Evolutionary conservation across 2,113 vertebrate species (phyloP).

Genomic region (Argyrosomus japonicus): DNA sequence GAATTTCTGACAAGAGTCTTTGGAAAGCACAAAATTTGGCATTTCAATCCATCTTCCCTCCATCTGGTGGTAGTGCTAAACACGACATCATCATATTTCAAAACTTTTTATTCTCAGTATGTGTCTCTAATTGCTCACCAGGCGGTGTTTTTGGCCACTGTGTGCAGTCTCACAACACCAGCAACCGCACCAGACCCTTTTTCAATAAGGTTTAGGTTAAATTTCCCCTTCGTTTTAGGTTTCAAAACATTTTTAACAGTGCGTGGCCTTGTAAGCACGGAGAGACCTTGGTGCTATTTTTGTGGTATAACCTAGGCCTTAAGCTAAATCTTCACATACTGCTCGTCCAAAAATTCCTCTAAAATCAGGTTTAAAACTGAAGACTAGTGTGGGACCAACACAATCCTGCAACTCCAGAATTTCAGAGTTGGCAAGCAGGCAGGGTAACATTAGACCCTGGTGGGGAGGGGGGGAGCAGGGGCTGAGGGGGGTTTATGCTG

Average conservation of each 20-base stretch:
- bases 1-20: slow-evolving; percentile 41
- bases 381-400: slow-evolving; percentile 51
- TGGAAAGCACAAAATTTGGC: slow-evolving; percentile 38
- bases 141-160: slow-evolving; percentile 39
- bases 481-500: slow-evolving; percentile 72
- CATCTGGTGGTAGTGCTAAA: slow-evolving; percentile 52
- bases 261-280: slow-evolving; percentile 27
- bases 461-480: slow-evolving; percentile 37
- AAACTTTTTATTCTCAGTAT: slow-evolving; percentile 32
- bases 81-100: slow-evolving; percentile 35
- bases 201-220: slow-evolving; percentile 34
- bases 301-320: slow-evolving; percentile 52
- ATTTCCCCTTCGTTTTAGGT: slow-evolving; percentile 47
- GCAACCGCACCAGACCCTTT: slow-evolving; percentile 11
- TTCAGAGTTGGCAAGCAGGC: slow-evolving; percentile 73
- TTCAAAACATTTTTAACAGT: slow-evolving; percentile 58
- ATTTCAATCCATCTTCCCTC: slow-evolving; percentile 24
- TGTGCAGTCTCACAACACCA: slow-evolving; percentile 36
- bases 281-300: slow-evolving; percentile 55
- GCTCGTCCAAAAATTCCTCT: slow-evolving; percentile 45
- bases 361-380: slow-evolving; percentile 57
- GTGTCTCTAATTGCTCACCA: slow-evolving; percentile 51
- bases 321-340: slow-evolving; percentile 55
- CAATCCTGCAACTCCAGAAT: slow-evolving; percentile 61
- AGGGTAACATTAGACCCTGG: slow-evolving; percentile 82